A percentile compares a stretch with the other conserved stretches of the same genome.
phyloP scores from a whole-genome alignment of 2,113 vertebrate species.

The Meles meles region DNA sequence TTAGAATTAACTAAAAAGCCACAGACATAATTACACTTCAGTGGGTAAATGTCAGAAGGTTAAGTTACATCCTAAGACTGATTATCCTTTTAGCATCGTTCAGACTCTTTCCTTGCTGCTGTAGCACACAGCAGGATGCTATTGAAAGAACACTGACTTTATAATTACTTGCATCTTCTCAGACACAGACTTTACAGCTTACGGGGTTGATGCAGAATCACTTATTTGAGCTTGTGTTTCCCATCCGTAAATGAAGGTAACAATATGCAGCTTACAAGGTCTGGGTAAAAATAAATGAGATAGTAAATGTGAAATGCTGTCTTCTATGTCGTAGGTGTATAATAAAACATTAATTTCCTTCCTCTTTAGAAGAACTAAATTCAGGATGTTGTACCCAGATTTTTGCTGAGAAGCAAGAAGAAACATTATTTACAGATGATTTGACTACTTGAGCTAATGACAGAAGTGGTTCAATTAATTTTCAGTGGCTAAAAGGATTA shows the following conservation, averaged over 20 bases:
- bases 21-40: background rate
- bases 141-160: background rate
- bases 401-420: background rate
- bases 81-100: background rate
- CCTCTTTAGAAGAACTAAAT: background rate
- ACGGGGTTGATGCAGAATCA: background rate
- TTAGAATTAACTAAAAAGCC: background rate
- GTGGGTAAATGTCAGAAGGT: background rate
- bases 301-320: background rate
- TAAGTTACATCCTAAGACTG: background rate
- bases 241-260: background rate
- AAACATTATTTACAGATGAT: background rate
- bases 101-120: background rate
- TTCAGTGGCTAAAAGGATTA: background rate
- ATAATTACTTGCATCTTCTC: background rate
- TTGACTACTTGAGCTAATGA: background rate
- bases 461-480: background rate
- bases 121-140: background rate
- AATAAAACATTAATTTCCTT: background rate
- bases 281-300: background rate
- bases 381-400: background rate
- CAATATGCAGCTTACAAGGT: background rate
- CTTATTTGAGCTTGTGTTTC: background rate
- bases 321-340: background rate
- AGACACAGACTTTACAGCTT: background rate